Evolutionary conservation across 2,888 invertebrate genomes (phyloP).

Genomic region (Pseudococcus jackbeardsleyi): DNA sequence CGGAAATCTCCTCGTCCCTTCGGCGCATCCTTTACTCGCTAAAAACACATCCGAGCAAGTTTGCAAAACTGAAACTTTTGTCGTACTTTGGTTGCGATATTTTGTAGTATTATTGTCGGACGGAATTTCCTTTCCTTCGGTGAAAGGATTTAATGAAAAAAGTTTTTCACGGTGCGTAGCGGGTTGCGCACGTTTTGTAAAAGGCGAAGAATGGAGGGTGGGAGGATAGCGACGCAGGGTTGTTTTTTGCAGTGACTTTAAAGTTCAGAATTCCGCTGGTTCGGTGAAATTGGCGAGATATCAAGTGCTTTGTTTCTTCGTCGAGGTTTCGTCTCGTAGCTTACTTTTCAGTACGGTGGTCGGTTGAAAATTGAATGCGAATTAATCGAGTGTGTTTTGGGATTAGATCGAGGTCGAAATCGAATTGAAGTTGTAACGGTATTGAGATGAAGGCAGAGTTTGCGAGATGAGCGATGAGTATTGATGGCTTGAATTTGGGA

Average conservation of each 20-base stretch:
- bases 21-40: not conserved
- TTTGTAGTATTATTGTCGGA: not conserved
- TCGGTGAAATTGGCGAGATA: not conserved
- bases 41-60: conserved; percentile 10
- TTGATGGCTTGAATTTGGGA: no score
- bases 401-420: not conserved
- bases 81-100: not conserved
- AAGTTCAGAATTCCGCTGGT: not conserved
- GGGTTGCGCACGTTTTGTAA: not conserved
- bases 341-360: not conserved
- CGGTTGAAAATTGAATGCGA: not conserved
- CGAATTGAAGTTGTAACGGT: not conserved
- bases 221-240: not conserved
- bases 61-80: not conserved
- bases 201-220: not conserved
- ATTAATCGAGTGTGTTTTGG: not conserved
- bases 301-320: not conserved
- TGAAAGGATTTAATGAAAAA: conserved; percentile 21
- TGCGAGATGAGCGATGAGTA: no score
- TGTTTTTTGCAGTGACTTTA: not conserved
- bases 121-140: conserved; percentile 3
- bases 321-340: not conserved
- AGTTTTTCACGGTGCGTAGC: conserved; percentile 6
- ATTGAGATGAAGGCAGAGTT: not conserved
- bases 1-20: not conserved